A percentile compares a stretch with the other conserved stretches of the same genome.
These are phyloP conservation scores for Cataglyphis hispanica DNA, from an alignment of 1,140 invertebrate genomes.

Conservation along the genomic window DNA sequence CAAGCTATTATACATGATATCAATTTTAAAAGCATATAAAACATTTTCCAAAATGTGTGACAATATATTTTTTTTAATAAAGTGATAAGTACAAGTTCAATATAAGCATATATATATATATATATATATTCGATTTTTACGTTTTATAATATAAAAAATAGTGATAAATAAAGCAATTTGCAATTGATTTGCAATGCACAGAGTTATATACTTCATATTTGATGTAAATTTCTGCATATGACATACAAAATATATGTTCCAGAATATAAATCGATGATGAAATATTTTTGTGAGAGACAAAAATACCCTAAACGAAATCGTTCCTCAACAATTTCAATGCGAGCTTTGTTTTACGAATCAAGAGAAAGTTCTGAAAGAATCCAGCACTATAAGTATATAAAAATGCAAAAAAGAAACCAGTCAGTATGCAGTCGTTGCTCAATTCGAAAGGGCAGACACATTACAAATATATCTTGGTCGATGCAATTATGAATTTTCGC, in stretches of 20 bases:
- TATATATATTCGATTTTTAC: neutral
- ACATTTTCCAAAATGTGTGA: neutral
- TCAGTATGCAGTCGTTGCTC: neutral
- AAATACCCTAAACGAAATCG: neutral
- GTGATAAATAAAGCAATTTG: neutral
- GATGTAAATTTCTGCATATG: constrained; percentile 13
- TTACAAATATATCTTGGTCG: neutral
- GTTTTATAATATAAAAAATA: constrained; percentile 1
- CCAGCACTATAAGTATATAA: neutral
- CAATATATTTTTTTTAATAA: neutral
- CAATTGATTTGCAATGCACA: neutral
- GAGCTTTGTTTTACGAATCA: neutral
- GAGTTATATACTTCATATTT: neutral
- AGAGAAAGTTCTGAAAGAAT: constrained; percentile 17
- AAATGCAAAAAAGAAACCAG: constrained; percentile 18
- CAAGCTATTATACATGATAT: no score
- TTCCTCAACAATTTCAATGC: neutral
- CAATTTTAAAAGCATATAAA: neutral
- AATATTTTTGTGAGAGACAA: neutral
- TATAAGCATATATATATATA: neutral
- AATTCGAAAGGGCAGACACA: neutral
- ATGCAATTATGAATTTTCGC: constrained; percentile 9
- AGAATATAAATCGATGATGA: constrained; percentile 12
- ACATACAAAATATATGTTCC: neutral
- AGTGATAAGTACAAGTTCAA: no score